Percentiles rank a stretch among this genome's conserved stretches.
These are phyloP conservation scores for Physella acuta DNA, from an alignment of 1,140 invertebrate species.

Conservation along the genomic window DNA sequence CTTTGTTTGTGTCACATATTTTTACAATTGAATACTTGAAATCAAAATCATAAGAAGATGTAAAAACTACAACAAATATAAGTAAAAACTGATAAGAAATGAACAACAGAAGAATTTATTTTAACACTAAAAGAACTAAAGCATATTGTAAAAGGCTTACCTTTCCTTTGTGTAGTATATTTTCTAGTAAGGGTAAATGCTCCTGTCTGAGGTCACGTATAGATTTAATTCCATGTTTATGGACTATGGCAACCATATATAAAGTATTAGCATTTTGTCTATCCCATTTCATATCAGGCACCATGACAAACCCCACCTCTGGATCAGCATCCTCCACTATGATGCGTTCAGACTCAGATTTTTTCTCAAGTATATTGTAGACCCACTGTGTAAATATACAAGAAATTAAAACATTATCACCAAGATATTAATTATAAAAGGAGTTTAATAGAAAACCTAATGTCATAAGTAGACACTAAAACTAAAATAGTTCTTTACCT, in stretches of 20 bases:
- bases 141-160: too few relatives aligned
- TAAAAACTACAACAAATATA: too few relatives aligned
- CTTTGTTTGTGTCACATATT: too few relatives aligned
- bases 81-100: too few relatives aligned
- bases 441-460: too few relatives aligned
- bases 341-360: slow-evolving; percentile 83
- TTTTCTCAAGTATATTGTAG: slow-evolving; percentile 91
- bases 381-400: too few relatives aligned
- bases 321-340: slow-evolving; percentile 79
- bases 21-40: too few relatives aligned
- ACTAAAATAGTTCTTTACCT: too few relatives aligned
- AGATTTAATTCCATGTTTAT: slow-evolving; percentile 75
- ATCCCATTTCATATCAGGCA: slow-evolving; percentile 95
- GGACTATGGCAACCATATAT: slow-evolving; percentile 81
- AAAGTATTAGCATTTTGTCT: slow-evolving; percentile 74
- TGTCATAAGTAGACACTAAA: too few relatives aligned
- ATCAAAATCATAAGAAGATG: too few relatives aligned
- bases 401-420: background rate
- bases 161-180: slow-evolving; percentile 73
- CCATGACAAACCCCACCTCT: slow-evolving; percentile 79
- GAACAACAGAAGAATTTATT: too few relatives aligned
- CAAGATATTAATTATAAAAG: background rate
- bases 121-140: too few relatives aligned
- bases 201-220: slow-evolving; percentile 76
- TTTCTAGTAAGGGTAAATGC: slow-evolving; percentile 82